phyloP scores from a whole-genome alignment of 53 echinoderm and acorn worm species.

The Antedon mediterranea region DNA sequence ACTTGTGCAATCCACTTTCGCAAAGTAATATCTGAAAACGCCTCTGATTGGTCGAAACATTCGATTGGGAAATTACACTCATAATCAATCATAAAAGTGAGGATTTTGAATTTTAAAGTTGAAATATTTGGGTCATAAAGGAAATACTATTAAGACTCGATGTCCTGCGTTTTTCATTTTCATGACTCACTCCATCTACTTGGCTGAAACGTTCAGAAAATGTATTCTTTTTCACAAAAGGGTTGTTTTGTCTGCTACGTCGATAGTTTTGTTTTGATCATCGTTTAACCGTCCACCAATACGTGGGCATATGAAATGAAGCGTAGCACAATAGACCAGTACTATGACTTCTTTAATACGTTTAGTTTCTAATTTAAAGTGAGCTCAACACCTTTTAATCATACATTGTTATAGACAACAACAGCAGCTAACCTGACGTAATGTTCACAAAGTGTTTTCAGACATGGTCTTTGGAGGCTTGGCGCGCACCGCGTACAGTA shows the following conservation, averaged over 20 bases:
- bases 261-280: background rate
- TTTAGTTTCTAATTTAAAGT: background rate
- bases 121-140: conserved; percentile 1
- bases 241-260: background rate
- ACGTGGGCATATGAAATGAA: background rate
- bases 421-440: background rate
- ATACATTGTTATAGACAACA: background rate
- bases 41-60: background rate
- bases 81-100: background rate
- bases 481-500: background rate
- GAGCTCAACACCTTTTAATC: background rate
- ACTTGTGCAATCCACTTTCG: background rate
- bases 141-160: background rate
- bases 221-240: background rate
- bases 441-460: background rate
- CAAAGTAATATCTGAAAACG: background rate
- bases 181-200: background rate
- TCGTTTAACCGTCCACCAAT: background rate
- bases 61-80: background rate
- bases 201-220: background rate
- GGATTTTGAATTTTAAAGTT: background rate
- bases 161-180: background rate
- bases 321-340: background rate
- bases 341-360: background rate
- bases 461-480: background rate